These are phyloP conservation scores for Chaenogobius annularis DNA, from an alignment of 2,113 vertebrate species.

Conservation along the genomic window DNA sequence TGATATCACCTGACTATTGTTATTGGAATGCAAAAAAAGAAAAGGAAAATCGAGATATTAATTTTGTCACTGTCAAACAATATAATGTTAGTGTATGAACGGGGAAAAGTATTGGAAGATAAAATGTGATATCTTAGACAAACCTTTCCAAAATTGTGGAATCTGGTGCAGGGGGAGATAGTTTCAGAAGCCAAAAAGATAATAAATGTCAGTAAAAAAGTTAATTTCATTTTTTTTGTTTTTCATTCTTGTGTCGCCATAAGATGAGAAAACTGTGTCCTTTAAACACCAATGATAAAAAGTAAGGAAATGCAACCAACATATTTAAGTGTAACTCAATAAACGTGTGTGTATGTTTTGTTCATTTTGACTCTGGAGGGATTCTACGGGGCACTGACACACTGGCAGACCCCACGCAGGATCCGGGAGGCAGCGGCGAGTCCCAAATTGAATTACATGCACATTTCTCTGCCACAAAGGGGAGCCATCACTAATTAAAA, in stretches of 20 bases:
- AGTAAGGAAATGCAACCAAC: background rate
- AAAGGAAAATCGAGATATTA: no score
- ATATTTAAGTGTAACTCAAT: background rate
- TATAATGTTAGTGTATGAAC: background rate
- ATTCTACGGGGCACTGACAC: conserved; percentile 65
- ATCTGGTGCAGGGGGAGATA: no score
- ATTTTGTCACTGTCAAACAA: no score
- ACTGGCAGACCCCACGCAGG: conserved; percentile 58
- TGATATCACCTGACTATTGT: no score
- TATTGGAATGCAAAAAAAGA: no score
- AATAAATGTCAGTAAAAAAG: no score
- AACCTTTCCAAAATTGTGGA: no score
- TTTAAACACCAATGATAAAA: background rate
- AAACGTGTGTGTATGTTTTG: background rate
- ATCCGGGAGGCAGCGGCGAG: conserved; percentile 62
- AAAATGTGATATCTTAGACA: background rate
- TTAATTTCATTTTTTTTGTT: no score
- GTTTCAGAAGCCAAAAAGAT: no score
- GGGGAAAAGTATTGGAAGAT: background rate
- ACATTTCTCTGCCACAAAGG: conserved; percentile 80
- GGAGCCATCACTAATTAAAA: conserved; percentile 81
- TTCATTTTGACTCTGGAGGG: conserved; percentile 30
- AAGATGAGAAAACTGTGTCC: no score
- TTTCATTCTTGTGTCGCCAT: no score
- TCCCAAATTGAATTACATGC: conserved; percentile 82